Percentiles rank a stretch among this genome's conserved stretches.
These are phyloP conservation scores for Tenthredo scrophulariae DNA, from an alignment of 2,888 invertebrate species.

Conservation along the genomic window DNA sequence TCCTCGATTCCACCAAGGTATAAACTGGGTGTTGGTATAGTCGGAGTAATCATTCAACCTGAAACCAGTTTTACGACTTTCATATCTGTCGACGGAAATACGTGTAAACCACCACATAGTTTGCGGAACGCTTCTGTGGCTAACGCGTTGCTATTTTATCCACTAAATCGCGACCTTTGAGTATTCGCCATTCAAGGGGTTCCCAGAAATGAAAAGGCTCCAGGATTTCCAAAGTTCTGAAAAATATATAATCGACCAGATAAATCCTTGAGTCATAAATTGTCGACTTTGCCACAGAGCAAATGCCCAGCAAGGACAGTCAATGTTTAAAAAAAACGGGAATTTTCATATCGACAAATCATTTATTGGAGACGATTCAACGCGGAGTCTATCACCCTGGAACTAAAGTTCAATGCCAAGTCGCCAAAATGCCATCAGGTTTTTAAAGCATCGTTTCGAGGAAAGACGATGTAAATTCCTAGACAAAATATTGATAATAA, in stretches of 20 bases:
- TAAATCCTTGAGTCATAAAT: not conserved
- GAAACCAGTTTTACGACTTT: slow-evolving; percentile 40
- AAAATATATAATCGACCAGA: not conserved
- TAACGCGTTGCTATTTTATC: not conserved
- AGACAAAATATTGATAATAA: not conserved
- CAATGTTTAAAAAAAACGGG: not conserved
- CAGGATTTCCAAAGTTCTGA: not conserved
- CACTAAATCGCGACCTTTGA: not conserved
- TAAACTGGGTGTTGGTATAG: not conserved
- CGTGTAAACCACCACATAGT: not conserved
- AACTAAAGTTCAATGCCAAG: not conserved
- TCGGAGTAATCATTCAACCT: slow-evolving; percentile 26
- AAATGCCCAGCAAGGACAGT: not conserved
- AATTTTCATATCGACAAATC: not conserved
- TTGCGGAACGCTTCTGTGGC: not conserved
- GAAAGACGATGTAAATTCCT: not conserved
- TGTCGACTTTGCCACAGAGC: not conserved
- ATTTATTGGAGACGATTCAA: not conserved
- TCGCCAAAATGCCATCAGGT: not conserved
- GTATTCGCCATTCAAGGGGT: not conserved
- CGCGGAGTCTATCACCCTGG: not conserved
- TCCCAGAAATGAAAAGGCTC: not conserved
- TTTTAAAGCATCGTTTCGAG: not conserved
- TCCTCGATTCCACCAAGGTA: not conserved
- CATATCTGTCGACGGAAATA: slow-evolving; percentile 29